Evolutionary conservation across 2,113 vertebrate species (phyloP).

Genomic region (Dinomys branickii): DNA sequence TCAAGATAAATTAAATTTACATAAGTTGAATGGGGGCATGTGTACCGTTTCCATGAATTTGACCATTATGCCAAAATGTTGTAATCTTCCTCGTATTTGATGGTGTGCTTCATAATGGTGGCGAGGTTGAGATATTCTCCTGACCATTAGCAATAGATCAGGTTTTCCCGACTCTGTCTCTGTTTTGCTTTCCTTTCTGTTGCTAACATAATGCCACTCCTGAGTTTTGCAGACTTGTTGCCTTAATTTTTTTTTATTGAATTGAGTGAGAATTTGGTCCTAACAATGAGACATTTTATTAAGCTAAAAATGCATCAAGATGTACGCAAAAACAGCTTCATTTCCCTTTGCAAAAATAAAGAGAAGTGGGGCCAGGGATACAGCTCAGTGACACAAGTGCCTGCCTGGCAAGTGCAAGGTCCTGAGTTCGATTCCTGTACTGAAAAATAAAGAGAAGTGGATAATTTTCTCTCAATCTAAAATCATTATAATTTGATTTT

Average conservation of each 20-base stretch:
- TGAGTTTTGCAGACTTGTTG: constrained; percentile 24
- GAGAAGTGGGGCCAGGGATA: no score
- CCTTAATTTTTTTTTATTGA: constrained; percentile 29
- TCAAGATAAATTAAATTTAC: neutral
- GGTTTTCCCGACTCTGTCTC: neutral
- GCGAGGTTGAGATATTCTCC: neutral
- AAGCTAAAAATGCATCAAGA: neutral
- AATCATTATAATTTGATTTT: constrained; percentile 7
- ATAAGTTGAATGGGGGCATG: neutral
- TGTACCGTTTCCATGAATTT: neutral
- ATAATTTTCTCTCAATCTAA: neutral
- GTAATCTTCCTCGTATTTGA: neutral
- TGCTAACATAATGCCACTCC: neutral
- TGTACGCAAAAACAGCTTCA: neutral
- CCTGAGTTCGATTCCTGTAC: no score
- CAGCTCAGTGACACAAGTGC: no score
- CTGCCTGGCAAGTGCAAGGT: no score
- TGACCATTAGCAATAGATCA: neutral
- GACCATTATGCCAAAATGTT: neutral
- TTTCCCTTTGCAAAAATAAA: constrained; percentile 14
- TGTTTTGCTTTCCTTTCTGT: neutral
- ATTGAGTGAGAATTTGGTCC: constrained; percentile 29
- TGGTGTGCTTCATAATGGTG: neutral
- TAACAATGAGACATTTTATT: neutral
- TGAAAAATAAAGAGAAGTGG: neutral